Base-by-base conservation (phyloP, 1,140 invertebrate genomes). In the Drosophila sturtevanti region DNA sequence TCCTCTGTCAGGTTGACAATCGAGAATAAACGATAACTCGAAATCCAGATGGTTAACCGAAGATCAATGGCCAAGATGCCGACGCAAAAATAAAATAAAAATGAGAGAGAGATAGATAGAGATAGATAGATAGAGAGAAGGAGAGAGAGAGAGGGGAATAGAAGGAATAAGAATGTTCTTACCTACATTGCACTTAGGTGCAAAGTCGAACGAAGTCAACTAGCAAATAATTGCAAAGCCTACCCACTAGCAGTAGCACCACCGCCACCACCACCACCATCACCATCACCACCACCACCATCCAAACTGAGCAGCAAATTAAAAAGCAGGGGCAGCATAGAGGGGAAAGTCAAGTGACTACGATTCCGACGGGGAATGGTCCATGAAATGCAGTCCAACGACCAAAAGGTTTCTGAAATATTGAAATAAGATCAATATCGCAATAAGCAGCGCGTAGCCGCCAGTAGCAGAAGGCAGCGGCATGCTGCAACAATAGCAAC, bases 391-490 rank as follows among this genome's bases (percentile, higher is more conserved):
- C 5, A 44, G 41, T 16, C 41, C 41, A 18, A 44, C 14, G 7
- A 44, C 14, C 16, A 48, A 48, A 48, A 31, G 68, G 68, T 22
- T 16, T 48, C 41, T 82, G 84, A 77, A 84, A 89, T 87, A 87
- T 87, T 87, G 79, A 89, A 87, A 87, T 89, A 89, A 87, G 84
- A 87, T 87, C 84, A 89, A 89, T 87, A 87, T 87, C 84, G 82
- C 79, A 70, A 61, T 74, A 69, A 72, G 84, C 82, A 79, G 84
- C 79, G 84, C 84, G 84, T 87, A 89, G 75, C 60, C 51, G 44
- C 37, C 59, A 68, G 1, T 64, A 52, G 12, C 63, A 44, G 37
- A 41, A 63, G 12, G 12, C 65, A 67, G 7, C 67, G 52, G 18
- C 48, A 35, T 48, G 54, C 52, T 24, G 31, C 54, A 24, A 34